Base-by-base conservation (phyloP, 2,113 vertebrate genomes). In the Dryoscopus gambensis region DNA sequence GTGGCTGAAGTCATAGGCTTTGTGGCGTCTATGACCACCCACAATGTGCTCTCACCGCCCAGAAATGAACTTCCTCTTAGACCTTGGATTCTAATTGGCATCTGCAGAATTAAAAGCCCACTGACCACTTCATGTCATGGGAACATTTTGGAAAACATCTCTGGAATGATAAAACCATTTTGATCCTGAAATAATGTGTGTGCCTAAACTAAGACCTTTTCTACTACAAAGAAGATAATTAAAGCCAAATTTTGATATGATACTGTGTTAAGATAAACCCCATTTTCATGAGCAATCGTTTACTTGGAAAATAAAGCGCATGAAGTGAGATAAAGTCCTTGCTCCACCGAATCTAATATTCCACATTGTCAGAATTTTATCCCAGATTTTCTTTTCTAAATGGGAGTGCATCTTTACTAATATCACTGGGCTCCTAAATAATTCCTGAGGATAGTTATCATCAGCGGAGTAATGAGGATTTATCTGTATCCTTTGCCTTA, bases 61-160 rank as follows among this genome's bases (percentile, higher is more conserved):
- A 96, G 91, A 95, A 97, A 90, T 77, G 33, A 95, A 95, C 91
- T 96, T 95, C 89, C 94, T 95, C 86, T 89, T 55, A 80, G 65
- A 73, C 49, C 69, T 87, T 94, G 77, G 73, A 95, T 91, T 87
- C 37, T 84, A 92, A 92, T 82, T 78, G 93, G 89, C 89, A 95
- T 95, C 65, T 42, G 17, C 69, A 89, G 89, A 91, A 92, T 91
- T 91, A 75, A 78, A 94, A 92, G 77, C 92, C 86, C 37, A 57
- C 80, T 89, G 93, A 84, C 77, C 73, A 94, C 60, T 91, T 60
- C 40, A 60, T 71, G 87, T 91, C 91, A 95, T 95, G 95, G 91
- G 96, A 97, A 96, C 63, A 89, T 46, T 96, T 86, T 57, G 22
- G 65, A 95, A 97, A 96, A n/a, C 60, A 97, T 95, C 76, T 95